These are phyloP conservation scores for Solenodon paradoxus DNA, from an alignment of 2,113 vertebrate species.

Conservation along the genomic window DNA sequence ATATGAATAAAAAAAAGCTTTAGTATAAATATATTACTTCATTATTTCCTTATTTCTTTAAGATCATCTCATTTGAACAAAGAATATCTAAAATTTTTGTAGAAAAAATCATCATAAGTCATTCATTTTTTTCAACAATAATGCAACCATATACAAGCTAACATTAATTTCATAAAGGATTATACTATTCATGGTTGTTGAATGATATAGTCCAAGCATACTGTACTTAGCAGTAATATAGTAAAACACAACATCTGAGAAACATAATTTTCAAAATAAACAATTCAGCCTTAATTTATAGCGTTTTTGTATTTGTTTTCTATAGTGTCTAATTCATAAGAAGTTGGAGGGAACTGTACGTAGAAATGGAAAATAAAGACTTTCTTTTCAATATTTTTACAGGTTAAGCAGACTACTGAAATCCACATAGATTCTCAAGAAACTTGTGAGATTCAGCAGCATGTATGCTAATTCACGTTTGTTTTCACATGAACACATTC, in stretches of 20 bases:
- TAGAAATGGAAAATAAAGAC: background rate
- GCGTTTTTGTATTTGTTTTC: background rate
- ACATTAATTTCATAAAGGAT: background rate
- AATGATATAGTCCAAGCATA: background rate
- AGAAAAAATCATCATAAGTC: background rate
- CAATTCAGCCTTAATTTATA: background rate
- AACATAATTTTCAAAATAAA: background rate
- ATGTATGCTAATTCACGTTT: background rate
- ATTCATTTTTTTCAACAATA: background rate
- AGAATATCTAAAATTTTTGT: background rate
- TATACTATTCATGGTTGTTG: background rate
- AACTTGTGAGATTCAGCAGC: background rate
- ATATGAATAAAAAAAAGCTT: background rate
- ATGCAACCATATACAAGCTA: background rate
- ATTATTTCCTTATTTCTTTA: background rate
- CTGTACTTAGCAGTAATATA: background rate
- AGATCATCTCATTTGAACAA: background rate
- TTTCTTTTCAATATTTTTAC: background rate
- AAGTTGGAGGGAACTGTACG: background rate
- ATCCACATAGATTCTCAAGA: background rate
- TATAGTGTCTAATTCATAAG: background rate
- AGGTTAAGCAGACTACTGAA: background rate
- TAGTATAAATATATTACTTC: background rate
- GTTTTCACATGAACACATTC: background rate
- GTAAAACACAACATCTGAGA: background rate